Conservation (phyloP, 2,113 vertebrate species). For the Muscicapa adusta region DNA sequence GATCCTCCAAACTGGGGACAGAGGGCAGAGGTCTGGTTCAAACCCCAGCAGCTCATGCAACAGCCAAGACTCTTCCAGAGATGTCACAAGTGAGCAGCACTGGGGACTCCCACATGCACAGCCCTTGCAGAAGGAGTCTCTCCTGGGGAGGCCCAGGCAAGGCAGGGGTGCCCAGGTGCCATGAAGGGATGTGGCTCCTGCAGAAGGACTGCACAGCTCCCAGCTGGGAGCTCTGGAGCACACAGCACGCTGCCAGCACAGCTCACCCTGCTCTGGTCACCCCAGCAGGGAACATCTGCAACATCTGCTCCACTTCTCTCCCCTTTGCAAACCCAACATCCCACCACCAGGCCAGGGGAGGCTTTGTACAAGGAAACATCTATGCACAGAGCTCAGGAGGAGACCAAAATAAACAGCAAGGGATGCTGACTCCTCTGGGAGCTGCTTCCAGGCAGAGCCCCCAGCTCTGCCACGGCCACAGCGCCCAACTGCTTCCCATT, state of each 20-base stretch:
- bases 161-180: neutral
- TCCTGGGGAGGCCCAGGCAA: neutral
- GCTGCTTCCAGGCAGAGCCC: neutral
- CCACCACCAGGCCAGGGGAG: neutral
- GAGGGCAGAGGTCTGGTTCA: neutral
- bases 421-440: neutral
- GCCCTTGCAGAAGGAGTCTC: neutral
- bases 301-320: neutral
- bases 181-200: neutral
- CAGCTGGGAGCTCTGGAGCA: neutral
- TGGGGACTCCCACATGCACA: accelerated
- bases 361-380: neutral
- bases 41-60: neutral
- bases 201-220: neutral
- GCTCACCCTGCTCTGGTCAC: neutral
- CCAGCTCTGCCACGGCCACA: accelerated
- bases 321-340: neutral
- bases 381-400: neutral
- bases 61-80: neutral
- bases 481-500: neutral
- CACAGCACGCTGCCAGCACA: accelerated
- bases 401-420: neutral
- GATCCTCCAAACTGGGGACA: neutral
- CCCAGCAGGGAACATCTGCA: neutral
- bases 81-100: neutral